Evolutionary conservation across 2,888 invertebrate species (phyloP), one percentile per base, ranked within the genome.

Genomic region (Metacarcinus magister): DNA sequence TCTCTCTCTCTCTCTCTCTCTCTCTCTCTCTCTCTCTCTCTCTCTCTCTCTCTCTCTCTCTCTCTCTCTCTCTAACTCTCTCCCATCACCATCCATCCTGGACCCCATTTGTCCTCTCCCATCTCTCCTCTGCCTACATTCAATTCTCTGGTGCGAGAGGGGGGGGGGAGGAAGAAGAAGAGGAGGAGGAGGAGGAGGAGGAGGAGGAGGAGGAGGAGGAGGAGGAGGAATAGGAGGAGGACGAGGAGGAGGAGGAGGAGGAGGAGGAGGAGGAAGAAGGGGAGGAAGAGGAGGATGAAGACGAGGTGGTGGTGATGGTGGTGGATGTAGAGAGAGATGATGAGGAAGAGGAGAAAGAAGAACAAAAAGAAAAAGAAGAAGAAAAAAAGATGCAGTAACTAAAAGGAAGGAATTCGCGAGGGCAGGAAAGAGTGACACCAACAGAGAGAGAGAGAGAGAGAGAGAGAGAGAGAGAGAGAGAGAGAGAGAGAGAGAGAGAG

Each of bases 1-100:
- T 67, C 67, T n/a, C n/a, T n/a, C 67, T 67, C 67, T n/a, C n/a
- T 67, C 67, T 67, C 67, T 67, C 67, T 67, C n/a, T n/a, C 67
- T n/a, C 67, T 67, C 67, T 67, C 67, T 54, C 54, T 54, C 54
- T 67, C 67, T 67, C 67, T n/a, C 67, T 67, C n/a, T n/a, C n/a
- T 67, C 67, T 67, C n/a, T n/a, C 67, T 67, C 67, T 67, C 67
- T 67, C n/a, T 67, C 67, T n/a, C n/a, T 67, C 67, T 67, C n/a
- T 67, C 67, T 67, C 54, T 67, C 67, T 67, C 67, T 67, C 67
- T 67, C 67, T 67, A 19, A 23, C 67, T 67, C 67, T 23, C 67
- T 67, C 67, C 67, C 67, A 67, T 67, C 67, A 67, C 67, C 67
- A 67, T 67, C 67, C 13, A 67, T 67, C 67, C 67, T 23, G 23